Percentiles rank a stretch among this genome's conserved stretches.
These are phyloP conservation scores for Cairina moschata DNA, from an alignment of 2,113 vertebrate species.

Conservation along the genomic window DNA sequence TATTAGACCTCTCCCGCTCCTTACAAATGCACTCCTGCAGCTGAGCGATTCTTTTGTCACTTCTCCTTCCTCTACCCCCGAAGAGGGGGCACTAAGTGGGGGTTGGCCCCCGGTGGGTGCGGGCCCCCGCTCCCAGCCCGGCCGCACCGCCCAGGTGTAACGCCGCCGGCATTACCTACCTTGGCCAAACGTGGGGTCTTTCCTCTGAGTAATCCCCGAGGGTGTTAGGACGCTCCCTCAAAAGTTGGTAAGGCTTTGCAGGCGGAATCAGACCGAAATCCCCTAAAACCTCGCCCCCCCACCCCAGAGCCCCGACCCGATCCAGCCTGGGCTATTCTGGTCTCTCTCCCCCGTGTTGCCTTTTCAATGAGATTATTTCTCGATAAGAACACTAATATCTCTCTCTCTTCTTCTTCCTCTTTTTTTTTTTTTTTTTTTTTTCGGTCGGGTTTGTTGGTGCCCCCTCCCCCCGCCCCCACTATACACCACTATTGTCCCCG, in stretches of 20 bases:
- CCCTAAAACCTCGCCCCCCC: background rate
- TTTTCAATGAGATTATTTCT: background rate
- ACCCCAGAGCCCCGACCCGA: too few species aligned
- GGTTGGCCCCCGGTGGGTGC: background rate
- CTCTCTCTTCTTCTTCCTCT: background rate
- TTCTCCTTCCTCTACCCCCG: background rate
- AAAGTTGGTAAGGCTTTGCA: background rate
- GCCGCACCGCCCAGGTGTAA: background rate
- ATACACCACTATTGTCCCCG: conserved; percentile 38
- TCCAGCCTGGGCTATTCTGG: background rate
- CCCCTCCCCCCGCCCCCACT: background rate
- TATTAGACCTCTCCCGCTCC: accelerated
- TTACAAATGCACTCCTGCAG: background rate
- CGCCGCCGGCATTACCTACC: background rate
- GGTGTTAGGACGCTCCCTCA: background rate
- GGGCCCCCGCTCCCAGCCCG: background rate
- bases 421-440: background rate
- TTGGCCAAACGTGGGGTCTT: background rate
- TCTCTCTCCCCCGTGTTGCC: background rate
- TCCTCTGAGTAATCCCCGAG: background rate
- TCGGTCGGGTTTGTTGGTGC: background rate
- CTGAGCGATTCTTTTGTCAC: background rate
- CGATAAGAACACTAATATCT: background rate
- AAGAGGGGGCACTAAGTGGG: background rate
- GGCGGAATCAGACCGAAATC: background rate